Base-by-base conservation (phyloP, 2,113 vertebrate species). In the Pelodiscus sinensis region DNA sequence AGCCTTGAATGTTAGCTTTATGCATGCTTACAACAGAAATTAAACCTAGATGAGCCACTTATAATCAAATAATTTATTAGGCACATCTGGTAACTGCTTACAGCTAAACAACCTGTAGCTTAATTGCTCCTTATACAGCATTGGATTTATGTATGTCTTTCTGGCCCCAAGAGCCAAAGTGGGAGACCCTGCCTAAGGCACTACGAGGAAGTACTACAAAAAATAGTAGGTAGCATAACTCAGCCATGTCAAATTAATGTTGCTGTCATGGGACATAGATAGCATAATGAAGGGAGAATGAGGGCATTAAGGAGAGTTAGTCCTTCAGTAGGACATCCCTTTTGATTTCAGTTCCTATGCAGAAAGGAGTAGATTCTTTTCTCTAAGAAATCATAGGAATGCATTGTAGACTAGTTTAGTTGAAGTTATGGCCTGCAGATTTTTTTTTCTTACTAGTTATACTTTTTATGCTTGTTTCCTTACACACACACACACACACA, bases 241-340 rank as follows among this genome's bases (percentile, higher is more conserved):
- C 99, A 99, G 97, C 97, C 97, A 87, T 98, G 97, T 98, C 98
- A 98, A 98, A 98, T 98, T 98, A 98, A 97, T 98, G 96, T 98
- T 98, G 98, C 98, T 98, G 98, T 98, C 98, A 97, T 98, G 98
- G 98, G 99, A 98, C 98, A 98, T 93, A 97, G 80, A 97, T 97
- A 98, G 97, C 98, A 98, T 98, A 98, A 99, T 99, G 99, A 98
- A 97, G 86, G 95, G 89, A 97, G 94, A 97, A 95, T 98, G 98
- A 99, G 99, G 99, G 98, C 98, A 97, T 98, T 98, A 97, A 96
- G 96, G 98, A 99, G 98, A 99, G 98, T 97, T 82, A 98, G 98
- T 98, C 97, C 97, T 99, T 98, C 97, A 95, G 1, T 85, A 97
- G 96, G 94, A 92, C 97, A 97, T 96, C 71, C 55, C 54, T 82